Conservation (phyloP, 2,113 vertebrate genomes). For the Calypte anna region DNA sequence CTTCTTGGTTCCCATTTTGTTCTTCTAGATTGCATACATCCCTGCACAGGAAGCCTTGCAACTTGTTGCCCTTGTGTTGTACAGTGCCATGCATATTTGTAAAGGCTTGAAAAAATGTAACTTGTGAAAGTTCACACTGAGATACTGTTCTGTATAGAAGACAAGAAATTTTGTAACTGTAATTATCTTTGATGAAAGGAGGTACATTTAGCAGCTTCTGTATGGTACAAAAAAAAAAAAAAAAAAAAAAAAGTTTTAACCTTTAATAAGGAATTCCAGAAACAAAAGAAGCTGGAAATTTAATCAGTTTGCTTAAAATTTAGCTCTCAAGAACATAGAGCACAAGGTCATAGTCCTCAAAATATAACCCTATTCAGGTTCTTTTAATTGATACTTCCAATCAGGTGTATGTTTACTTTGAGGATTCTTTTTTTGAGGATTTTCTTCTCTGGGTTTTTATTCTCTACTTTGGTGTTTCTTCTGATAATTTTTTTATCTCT, state of each 20-base stretch:
- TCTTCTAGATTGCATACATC: background rate
- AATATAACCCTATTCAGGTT: background rate
- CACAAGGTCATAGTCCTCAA: background rate
- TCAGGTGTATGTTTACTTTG: background rate
- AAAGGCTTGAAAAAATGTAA: background rate
- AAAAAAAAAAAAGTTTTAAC: background rate
- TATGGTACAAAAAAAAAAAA: background rate
- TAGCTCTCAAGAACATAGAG: background rate
- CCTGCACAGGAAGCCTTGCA: background rate
- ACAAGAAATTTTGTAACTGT: background rate
- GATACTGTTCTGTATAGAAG: background rate
- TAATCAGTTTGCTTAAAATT: background rate
- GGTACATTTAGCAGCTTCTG: background rate
- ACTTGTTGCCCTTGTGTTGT: background rate
- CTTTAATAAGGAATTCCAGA: background rate
- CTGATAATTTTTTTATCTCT: background rate
- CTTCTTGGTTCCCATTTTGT: background rate
- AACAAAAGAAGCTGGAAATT: background rate
- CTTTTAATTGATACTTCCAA: background rate
- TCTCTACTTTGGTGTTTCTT: background rate
- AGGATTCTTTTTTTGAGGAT: background rate
- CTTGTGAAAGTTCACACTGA: background rate
- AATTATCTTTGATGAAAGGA: background rate
- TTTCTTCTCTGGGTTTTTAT: background rate
- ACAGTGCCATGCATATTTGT: background rate